These are phyloP conservation scores for Hippocampus guttulatus DNA, from an alignment of 2,113 vertebrate species.

Conservation along the genomic window DNA sequence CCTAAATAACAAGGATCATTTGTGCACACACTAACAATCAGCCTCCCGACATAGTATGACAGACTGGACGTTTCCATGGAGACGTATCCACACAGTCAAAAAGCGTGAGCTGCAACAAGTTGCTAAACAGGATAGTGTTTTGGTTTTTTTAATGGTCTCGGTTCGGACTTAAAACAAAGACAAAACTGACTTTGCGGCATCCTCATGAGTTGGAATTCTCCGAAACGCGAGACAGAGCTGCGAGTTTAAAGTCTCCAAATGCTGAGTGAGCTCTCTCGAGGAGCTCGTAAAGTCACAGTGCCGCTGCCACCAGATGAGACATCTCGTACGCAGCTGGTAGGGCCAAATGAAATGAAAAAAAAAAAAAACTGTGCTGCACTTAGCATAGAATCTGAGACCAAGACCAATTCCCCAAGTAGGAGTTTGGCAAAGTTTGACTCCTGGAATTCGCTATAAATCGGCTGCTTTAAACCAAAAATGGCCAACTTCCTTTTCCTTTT, in stretches of 20 bases:
- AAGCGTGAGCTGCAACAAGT: conserved; percentile 7
- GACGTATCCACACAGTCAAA: conserved; percentile 9
- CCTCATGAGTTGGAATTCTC: background rate
- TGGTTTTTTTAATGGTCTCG: background rate
- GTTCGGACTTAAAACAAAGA: background rate
- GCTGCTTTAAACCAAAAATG: too few species aligned
- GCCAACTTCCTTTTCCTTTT: too few species aligned
- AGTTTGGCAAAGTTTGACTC: background rate
- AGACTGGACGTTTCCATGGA: conserved; percentile 8
- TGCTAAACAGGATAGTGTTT: background rate
- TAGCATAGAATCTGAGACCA: conserved; percentile 5
- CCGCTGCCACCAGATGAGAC: background rate
- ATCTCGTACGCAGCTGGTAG: conserved; percentile 12
- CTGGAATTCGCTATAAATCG: background rate
- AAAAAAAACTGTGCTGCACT: background rate
- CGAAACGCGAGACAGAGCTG: background rate
- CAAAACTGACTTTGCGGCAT: background rate
- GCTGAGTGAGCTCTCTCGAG: background rate
- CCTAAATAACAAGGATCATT: background rate
- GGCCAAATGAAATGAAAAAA: conserved; percentile 16
- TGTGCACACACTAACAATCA: background rate
- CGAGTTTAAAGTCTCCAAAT: background rate
- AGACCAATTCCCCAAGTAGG: background rate
- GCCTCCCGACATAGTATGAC: background rate
- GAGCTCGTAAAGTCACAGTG: background rate